Evolutionary conservation across 2,113 vertebrate species (phyloP).

Genomic region (Petrocephalus zakoni): DNA sequence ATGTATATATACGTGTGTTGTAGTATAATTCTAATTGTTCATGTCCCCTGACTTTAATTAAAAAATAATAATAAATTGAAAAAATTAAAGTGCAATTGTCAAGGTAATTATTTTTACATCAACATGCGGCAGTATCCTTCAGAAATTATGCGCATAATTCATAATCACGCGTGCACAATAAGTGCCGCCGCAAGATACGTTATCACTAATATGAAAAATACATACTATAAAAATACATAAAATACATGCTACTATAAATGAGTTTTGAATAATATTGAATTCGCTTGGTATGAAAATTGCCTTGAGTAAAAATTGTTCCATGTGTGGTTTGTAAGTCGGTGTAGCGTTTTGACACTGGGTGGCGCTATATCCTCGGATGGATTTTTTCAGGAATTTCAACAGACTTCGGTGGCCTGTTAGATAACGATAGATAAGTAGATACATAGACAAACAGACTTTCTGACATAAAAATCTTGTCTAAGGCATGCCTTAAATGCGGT

Average conservation of each 20-base stretch:
- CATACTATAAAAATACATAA: neutral
- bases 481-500: too few species aligned
- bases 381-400: neutral
- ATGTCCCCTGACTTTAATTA: neutral
- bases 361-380: neutral
- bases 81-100: neutral
- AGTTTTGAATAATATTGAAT: neutral
- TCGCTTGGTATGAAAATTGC: neutral
- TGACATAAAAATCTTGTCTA: neutral
- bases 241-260: neutral
- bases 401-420: neutral
- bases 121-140: neutral
- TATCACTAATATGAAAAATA: neutral
- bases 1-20: neutral
- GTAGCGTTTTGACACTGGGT: neutral
- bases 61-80: too few species aligned
- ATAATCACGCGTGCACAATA: too few species aligned
- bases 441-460: neutral
- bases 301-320: neutral
- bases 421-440: neutral
- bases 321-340: neutral
- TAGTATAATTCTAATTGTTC: neutral
- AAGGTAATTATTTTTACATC: neutral
- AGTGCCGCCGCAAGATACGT: neutral
- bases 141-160: neutral